Evolutionary conservation across 2,797 vertebrate genomes (phyloP).

Genomic region (Parambassis ranga): DNA sequence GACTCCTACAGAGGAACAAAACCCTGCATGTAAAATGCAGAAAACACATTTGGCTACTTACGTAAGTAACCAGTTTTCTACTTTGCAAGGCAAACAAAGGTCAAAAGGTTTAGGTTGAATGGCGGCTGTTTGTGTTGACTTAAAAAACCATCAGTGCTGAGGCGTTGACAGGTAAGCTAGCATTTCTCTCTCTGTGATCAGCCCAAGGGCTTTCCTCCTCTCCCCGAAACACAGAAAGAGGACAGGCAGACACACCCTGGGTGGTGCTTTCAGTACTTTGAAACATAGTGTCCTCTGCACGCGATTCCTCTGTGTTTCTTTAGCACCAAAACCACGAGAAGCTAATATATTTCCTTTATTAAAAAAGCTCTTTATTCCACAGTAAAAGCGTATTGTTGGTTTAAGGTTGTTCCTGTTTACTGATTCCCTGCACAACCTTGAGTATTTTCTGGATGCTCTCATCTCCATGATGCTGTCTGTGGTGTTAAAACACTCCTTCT

Average conservation of each 20-base stretch:
- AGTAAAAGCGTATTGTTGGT: too few species aligned
- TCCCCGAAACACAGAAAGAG: neutral
- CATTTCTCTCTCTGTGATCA: conserved; percentile 17
- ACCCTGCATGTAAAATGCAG: neutral
- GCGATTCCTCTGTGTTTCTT: neutral
- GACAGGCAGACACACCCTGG: conserved; percentile 28
- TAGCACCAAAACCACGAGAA: neutral
- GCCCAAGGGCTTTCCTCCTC: conserved; percentile 30
- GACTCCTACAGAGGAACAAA: neutral
- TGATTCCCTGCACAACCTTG: too few species aligned
- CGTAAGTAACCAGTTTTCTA: neutral
- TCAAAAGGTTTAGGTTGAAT: conserved; percentile 24
- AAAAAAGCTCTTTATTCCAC: too few species aligned
- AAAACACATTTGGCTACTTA: conserved; percentile 6
- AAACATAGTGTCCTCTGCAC: conserved; percentile 31
- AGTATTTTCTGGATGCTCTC: too few species aligned
- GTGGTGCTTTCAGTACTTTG: neutral
- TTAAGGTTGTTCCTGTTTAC: too few species aligned
- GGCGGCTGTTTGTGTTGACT: conserved; percentile 23
- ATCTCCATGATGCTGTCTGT: too few species aligned
- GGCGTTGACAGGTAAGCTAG: conserved; percentile 1
- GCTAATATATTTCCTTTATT: too few species aligned
- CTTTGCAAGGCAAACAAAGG: conserved; percentile 19
- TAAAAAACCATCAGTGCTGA: conserved; percentile 57
- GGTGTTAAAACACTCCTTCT: too few species aligned